These are phyloP conservation scores for Spatula clypeata DNA, from an alignment of 2,797 vertebrate genomes.

Conservation along the genomic window DNA sequence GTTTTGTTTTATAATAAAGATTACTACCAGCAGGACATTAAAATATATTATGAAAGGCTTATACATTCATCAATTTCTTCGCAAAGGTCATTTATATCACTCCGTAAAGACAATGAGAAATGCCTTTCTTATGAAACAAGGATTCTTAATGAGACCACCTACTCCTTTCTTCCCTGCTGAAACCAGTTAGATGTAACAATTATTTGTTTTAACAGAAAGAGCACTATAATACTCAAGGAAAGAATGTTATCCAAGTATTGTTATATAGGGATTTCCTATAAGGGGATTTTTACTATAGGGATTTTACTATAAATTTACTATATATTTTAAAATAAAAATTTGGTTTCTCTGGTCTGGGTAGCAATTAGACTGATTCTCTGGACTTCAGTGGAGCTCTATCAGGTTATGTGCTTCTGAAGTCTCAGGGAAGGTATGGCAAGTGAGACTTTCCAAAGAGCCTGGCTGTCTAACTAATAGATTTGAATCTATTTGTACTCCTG, in stretches of 20 bases:
- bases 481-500: not conserved
- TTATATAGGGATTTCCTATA: not conserved
- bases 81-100: slow-evolving; percentile 71
- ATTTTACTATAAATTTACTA: too few species aligned
- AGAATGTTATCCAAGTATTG: not conserved
- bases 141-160: slow-evolving; percentile 78
- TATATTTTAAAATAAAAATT: not conserved
- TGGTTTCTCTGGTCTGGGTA: not conserved
- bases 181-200: slow-evolving; percentile 75
- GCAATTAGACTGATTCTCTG: not conserved
- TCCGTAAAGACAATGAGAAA: slow-evolving; percentile 69
- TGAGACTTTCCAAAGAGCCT: not conserved
- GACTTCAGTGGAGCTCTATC: not conserved
- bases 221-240: slow-evolving; percentile 24
- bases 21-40: slow-evolving; percentile 70
- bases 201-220: slow-evolving; percentile 74
- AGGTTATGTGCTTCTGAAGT: not conserved
- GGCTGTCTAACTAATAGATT: not conserved
- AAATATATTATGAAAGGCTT: slow-evolving; percentile 79
- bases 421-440: not conserved
- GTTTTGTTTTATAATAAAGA: slow-evolving; percentile 42
- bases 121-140: slow-evolving; percentile 58
- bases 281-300: not conserved
- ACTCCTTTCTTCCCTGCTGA: slow-evolving; percentile 69
- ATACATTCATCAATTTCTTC: slow-evolving; percentile 75